Conservation (phyloP, 2,888 invertebrate genomes). For the Odontocerum albicorne region DNA sequence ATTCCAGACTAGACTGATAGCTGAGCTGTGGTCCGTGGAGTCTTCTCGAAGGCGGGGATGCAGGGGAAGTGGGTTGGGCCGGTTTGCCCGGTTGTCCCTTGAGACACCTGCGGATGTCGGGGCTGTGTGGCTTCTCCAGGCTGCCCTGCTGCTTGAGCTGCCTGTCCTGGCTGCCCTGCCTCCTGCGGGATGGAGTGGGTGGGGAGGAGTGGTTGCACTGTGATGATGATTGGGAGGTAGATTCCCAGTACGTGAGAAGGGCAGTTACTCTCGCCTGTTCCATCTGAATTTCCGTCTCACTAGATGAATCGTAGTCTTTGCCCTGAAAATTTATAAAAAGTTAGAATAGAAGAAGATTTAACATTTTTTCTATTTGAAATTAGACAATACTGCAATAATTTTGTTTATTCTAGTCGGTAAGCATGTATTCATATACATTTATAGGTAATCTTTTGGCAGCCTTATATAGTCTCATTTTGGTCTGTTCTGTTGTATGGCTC, state of each 20-base stretch:
- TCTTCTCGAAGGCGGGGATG: conserved; percentile 52
- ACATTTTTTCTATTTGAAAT: too few relatives aligned
- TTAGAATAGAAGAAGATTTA: too few relatives aligned
- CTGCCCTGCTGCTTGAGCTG: conserved; percentile 42
- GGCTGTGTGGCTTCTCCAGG: conserved; percentile 48
- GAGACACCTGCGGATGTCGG: conserved; percentile 38
- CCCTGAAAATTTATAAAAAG: conserved; percentile 61
- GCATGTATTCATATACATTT: too few relatives aligned
- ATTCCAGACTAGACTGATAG: conserved; percentile 37
- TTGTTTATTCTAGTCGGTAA: too few relatives aligned
- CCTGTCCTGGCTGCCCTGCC: conserved; percentile 43
- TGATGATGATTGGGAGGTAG: conserved; percentile 62
- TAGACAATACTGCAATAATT: too few relatives aligned
- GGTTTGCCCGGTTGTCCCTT: conserved; percentile 43
- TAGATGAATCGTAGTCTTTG: conserved; percentile 77
- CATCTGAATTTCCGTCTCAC: conserved; percentile 71
- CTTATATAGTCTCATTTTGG: too few relatives aligned
- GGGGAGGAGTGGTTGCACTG: conserved; percentile 49
- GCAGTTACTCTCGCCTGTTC: conserved; percentile 68
- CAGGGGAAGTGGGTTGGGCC: conserved; percentile 46
- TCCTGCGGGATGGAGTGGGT: conserved; percentile 41
- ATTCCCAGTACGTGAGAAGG: conserved; percentile 76
- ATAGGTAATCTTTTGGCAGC: too few relatives aligned
- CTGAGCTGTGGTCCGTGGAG: conserved; percentile 37
- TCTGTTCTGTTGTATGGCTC: too few relatives aligned